Conservation (phyloP, 2,888 invertebrate species). For the Neocrepidodera transversa region DNA sequence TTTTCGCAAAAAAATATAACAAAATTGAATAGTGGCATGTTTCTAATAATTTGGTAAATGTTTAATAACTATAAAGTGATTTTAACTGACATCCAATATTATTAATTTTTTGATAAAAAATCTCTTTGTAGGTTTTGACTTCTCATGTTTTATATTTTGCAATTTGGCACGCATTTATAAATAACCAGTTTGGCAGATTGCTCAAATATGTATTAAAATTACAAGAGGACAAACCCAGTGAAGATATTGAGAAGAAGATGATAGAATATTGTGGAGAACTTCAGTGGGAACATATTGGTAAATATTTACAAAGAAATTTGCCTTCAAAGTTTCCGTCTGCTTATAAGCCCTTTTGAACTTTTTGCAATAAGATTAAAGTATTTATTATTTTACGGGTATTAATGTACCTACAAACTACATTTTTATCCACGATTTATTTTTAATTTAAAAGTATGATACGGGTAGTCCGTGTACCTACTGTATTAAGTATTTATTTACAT, state of each 20-base stretch:
- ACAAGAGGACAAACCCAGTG: slow-evolving; percentile 80
- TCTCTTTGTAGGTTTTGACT: slow-evolving; percentile 43
- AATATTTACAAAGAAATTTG: slow-evolving; percentile 65
- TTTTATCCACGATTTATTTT: slow-evolving; percentile 4
- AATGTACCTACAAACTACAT: slow-evolving; percentile 7
- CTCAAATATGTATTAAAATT: slow-evolving; percentile 77
- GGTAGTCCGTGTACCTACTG: slow-evolving; percentile 11
- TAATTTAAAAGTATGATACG: not conserved
- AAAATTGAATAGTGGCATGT: too few relatives aligned
- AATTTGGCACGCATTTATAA: slow-evolving; percentile 81
- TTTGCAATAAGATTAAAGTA: not conserved
- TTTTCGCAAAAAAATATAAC: not conserved
- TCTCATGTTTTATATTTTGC: slow-evolving; percentile 72
- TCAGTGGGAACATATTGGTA: slow-evolving; percentile 75
- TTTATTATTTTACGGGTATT: slow-evolving; percentile 1
- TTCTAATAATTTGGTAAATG: too few relatives aligned
- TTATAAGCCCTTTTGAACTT: slow-evolving; percentile 74
- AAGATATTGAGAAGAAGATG: slow-evolving; percentile 74
- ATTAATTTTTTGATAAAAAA: not conserved
- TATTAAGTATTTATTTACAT: slow-evolving; percentile 11
- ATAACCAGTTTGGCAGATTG: slow-evolving; percentile 82
- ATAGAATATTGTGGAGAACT: slow-evolving; percentile 70
- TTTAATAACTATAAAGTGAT: too few relatives aligned
- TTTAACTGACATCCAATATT: too few relatives aligned
- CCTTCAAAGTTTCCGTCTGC: slow-evolving; percentile 73